Base-by-base conservation (phyloP, 2,113 vertebrate genomes). In the Salvelinus namaycush region DNA sequence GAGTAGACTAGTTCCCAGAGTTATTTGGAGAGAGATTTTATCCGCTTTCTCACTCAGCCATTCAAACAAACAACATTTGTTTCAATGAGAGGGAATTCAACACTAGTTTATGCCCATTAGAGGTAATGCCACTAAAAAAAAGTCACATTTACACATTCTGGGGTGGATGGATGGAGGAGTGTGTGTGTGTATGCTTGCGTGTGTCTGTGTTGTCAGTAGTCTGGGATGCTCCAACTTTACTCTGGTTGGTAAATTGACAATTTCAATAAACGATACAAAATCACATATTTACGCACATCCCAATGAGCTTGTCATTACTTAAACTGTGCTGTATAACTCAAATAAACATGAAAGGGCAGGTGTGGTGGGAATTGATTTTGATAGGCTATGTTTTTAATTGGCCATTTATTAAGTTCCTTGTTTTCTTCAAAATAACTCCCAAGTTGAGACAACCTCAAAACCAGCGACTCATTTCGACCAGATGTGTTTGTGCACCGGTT, bases 41-140 rank as follows among this genome's bases (percentile, higher is more conserved):
- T 92, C 87, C 1, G 82, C 39, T 66, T 20, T 13, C 72, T 68
- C 27, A 67, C 73, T 79, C 69, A 66, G 64, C 76, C 69, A 27
- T 48, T 22, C 88, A 90, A 91, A 91, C 88, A 92, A 89, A 90
- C 87, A 88, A 82, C 82, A 82, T 72, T 81, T 81, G 78, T 51
- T 59, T 76, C 68, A 66, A 27, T 66, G 39, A 67, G 13, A 67
- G 22, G 24, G 62, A 13, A 26, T 27, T 31, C 65, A 29, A 34
- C 29, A 34, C 18, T 76, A 68, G 66, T 51, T 73, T 3, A 76
- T 26, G 20, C n/a, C 14, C 22, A 49, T 11, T 51, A n/a, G n/a
- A 71, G 11, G 24, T 60, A 39, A 39, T 39, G 8, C 8, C 8
- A 9, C 39, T 9, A 27, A 26, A 26, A 26, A 26, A 8, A 3